phyloP scores from a whole-genome alignment of 2,113 vertebrate species.

The Tetrao urogallus region DNA sequence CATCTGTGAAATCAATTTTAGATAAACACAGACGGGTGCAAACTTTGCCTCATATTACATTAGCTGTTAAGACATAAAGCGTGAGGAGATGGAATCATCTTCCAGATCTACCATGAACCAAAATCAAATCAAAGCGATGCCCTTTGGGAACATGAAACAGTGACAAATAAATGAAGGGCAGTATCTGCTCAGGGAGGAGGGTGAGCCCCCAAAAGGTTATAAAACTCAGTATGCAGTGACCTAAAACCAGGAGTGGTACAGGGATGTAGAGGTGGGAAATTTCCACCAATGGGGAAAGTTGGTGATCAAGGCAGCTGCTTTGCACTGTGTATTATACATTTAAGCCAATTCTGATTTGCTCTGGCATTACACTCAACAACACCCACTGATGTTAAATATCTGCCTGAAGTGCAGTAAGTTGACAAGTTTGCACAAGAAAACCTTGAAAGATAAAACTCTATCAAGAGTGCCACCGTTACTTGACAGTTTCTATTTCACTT shows the following conservation, averaged over 20 bases:
- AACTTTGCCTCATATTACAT: background rate
- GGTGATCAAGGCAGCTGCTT: background rate
- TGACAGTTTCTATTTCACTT: background rate
- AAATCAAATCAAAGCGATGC: background rate
- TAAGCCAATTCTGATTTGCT: background rate
- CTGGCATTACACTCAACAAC: background rate
- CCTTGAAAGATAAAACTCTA: background rate
- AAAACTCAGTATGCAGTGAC: background rate
- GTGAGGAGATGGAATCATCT: background rate
- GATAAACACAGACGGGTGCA: background rate
- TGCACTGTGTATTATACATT: background rate
- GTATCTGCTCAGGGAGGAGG: background rate
- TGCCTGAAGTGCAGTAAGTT: background rate
- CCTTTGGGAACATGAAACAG: background rate
- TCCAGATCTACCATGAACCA: background rate
- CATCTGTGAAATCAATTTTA: constrained; percentile 17
- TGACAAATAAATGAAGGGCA: background rate
- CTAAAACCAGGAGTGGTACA: background rate
- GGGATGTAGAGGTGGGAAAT: background rate
- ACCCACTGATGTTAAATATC: background rate
- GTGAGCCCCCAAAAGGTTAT: background rate
- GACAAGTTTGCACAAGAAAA: background rate
- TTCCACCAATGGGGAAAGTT: background rate
- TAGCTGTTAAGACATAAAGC: constrained; percentile 34
- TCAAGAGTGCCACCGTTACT: background rate